Evolutionary conservation across 2,113 vertebrate genomes (phyloP).

Genomic region (Ailuropoda melanoleuca): DNA sequence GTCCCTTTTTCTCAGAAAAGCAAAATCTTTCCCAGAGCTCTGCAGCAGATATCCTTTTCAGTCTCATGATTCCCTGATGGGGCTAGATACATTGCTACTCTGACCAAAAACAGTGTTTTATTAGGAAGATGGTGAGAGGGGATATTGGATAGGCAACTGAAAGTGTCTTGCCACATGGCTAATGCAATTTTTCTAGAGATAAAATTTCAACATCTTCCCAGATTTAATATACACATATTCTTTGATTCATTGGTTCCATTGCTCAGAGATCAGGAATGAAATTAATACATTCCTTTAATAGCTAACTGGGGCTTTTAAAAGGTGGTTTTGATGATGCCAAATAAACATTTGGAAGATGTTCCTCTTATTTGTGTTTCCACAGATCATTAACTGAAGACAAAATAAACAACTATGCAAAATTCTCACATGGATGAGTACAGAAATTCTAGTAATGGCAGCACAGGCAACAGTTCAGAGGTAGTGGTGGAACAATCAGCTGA

Average conservation of each 20-base stretch:
- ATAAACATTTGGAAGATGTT: neutral
- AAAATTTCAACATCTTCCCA: neutral
- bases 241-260: neutral
- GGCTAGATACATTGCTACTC: neutral
- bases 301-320: constrained; percentile 6
- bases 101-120: neutral
- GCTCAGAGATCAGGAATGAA: constrained; percentile 7
- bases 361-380: constrained; percentile 33
- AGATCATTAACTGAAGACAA: constrained; percentile 72
- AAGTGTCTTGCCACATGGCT: neutral
- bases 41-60: neutral
- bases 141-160: neutral
- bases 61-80: neutral
- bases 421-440: constrained; percentile 79
- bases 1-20: constrained; percentile 16
- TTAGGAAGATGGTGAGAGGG: neutral
- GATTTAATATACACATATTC: neutral
- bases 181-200: neutral
- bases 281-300: neutral
- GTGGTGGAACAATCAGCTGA: constrained; percentile 80
- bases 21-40: neutral
- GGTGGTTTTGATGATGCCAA: neutral
- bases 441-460: constrained; percentile 69
- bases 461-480: constrained; percentile 68
- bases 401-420: constrained; percentile 81